Evolutionary conservation across 2,797 vertebrate genomes (phyloP), one percentile per base, ranked within the genome.

Genomic region (Bradypodion ventrale): DNA sequence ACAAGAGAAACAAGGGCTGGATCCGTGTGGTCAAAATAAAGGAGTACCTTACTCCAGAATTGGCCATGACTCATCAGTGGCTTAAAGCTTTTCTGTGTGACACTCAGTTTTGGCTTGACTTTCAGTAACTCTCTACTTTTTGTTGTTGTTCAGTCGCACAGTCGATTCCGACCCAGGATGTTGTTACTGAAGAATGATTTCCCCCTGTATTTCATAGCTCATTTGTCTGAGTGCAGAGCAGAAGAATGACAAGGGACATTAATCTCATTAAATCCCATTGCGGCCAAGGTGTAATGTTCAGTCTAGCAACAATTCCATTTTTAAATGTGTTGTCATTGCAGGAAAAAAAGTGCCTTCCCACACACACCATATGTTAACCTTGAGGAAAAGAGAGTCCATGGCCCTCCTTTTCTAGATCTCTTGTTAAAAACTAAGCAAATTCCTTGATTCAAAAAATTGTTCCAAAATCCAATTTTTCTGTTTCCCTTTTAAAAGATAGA

Each of bases 231-330:
- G 78, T 83, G 76, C 62, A 40, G 59, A n/a, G 78, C 77, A 66
- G 77, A 84, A n/a, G 82, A 86, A 89, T 78, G 87, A 89, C 91
- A 88, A 84, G 91, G 90, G 85, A 91, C 89, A 86, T 83, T 19
- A 73, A 90, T 83, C 76, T 93, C 13, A 84, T 93, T 91, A 90
- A 86, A 90, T 95, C 80, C 60, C 75, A 84, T 92, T 87, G 75
- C 80, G 87, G 77, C 83, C 81, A 91, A 90, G 89, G 46, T 80
- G 25, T 89, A 78, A 82, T 73, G 49, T 90, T 92, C 75, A 29
- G 52, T 76, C 89, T 85, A 83, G 83, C 84, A 87, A 75, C 75
- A 82, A 69, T 74, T 90, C 89, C 44, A 70, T 89, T 70, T 91
- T 92, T 89, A 87, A 88, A 84, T 86, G 65, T 70, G 1, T 42